Conservation (phyloP, 2,113 vertebrate species). For the Bubo bubo region DNA sequence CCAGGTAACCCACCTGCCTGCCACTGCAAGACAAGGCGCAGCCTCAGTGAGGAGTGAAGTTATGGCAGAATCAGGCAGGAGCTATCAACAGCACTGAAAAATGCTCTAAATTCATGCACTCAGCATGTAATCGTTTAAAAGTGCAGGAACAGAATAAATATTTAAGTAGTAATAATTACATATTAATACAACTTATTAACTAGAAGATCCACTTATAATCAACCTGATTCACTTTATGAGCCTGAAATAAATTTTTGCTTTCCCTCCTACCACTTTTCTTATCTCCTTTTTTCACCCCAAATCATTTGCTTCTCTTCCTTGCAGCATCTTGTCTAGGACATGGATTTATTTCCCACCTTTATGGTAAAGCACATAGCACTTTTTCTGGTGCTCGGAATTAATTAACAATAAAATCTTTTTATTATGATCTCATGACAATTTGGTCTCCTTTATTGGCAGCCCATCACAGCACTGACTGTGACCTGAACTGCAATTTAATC, state of each 20-base stretch:
- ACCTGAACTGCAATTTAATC: conserved; percentile 36
- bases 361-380: neutral
- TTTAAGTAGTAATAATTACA: neutral
- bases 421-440: neutral
- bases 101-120: neutral
- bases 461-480: neutral
- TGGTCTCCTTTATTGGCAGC: conserved; percentile 14
- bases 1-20: neutral
- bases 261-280: neutral
- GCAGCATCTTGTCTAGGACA: neutral
- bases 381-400: conserved; percentile 29
- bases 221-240: neutral
- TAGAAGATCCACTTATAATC: neutral
- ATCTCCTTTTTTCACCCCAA: neutral
- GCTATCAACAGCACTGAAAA: neutral
- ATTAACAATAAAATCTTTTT: conserved; percentile 51
- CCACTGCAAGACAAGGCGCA: neutral
- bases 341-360: neutral
- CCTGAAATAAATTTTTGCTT: neutral
- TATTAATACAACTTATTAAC: neutral
- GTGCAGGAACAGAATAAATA: neutral
- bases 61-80: neutral
- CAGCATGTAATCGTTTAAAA: neutral
- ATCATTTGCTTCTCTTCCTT: neutral
- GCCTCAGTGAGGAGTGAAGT: neutral